phyloP scores from a whole-genome alignment of 2,888 invertebrate species.

The Eurois occulta region DNA sequence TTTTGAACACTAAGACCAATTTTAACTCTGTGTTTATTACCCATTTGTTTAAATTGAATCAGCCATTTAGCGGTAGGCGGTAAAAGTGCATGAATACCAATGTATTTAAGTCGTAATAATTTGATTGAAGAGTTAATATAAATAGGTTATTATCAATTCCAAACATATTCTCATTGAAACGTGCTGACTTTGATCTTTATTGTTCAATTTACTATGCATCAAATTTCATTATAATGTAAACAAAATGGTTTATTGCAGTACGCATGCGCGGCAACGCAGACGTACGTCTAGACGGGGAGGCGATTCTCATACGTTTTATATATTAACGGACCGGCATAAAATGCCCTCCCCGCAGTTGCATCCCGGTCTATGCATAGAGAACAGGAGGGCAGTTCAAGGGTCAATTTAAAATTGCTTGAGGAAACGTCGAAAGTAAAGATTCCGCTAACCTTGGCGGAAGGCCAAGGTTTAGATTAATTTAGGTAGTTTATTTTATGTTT shows the following conservation, averaged over 20 bases:
- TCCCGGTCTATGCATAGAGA: conserved; percentile 43
- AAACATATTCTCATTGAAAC: conserved; percentile 52
- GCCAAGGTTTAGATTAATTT: conserved; percentile 71
- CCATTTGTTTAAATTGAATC: conserved; percentile 55
- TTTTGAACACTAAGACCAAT: conserved; percentile 42
- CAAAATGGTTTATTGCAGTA: conserved; percentile 63
- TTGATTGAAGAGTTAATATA: conserved; percentile 40
- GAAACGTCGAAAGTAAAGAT: conserved; percentile 73
- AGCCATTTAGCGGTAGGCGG: conserved; percentile 36
- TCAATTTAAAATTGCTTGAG: conserved; percentile 63
- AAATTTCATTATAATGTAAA: conserved; percentile 67
- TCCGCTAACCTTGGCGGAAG: conserved; percentile 75
- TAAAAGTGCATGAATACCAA: conserved; percentile 53
- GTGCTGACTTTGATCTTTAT: conserved; percentile 57
- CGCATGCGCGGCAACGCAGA: conserved; percentile 82
- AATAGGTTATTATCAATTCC: conserved; percentile 39
- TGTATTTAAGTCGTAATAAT: conserved; percentile 51
- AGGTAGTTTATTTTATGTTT: conserved; percentile 36
- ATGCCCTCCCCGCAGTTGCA: conserved; percentile 63
- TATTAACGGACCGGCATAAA: conserved; percentile 65
- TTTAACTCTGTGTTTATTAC: conserved; percentile 48
- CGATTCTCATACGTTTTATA: conserved; percentile 69
- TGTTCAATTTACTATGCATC: conserved; percentile 62
- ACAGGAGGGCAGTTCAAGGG: conserved; percentile 53
- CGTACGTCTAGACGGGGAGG: conserved; percentile 84